phyloP scores from a whole-genome alignment of 2,797 vertebrate genomes.

The Mionectes olivaceus region DNA sequence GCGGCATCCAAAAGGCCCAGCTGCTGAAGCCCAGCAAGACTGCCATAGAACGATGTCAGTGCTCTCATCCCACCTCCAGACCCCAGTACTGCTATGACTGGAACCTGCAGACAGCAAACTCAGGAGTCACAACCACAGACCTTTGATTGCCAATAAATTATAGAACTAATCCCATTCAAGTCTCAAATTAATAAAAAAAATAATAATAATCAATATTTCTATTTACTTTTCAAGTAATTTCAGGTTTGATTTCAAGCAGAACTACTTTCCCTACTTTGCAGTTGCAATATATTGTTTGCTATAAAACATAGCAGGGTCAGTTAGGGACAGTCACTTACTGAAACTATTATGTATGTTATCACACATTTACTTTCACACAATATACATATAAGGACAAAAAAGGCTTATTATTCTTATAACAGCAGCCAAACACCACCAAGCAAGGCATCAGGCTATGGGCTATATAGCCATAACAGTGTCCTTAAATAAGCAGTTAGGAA shows the following conservation, averaged over 20 bases:
- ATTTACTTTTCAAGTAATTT: neutral
- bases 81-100: slow-evolving; percentile 82
- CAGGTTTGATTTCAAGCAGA: neutral
- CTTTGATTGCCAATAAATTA: neutral
- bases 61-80: slow-evolving; percentile 90
- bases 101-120: slow-evolving; percentile 76
- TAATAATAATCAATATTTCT: neutral
- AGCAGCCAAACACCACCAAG: neutral
- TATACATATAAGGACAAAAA: neutral
- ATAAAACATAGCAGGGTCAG: neutral
- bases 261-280: neutral
- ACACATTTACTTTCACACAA: neutral
- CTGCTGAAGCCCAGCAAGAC: slow-evolving; percentile 83
- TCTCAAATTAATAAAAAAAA: neutral
- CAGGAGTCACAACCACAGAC: neutral
- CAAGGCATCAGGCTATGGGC: neutral
- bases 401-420: neutral
- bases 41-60: slow-evolving; percentile 83
- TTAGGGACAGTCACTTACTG: neutral
- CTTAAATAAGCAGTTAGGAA: neutral
- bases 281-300: neutral
- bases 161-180: neutral
- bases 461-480: neutral
- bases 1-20: slow-evolving; percentile 81
- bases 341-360: neutral